A percentile compares a stretch with the other conserved stretches of the same genome.
Evolutionary conservation across 2,888 invertebrate species (phyloP).

Genomic region (Trachelus tabidus): DNA sequence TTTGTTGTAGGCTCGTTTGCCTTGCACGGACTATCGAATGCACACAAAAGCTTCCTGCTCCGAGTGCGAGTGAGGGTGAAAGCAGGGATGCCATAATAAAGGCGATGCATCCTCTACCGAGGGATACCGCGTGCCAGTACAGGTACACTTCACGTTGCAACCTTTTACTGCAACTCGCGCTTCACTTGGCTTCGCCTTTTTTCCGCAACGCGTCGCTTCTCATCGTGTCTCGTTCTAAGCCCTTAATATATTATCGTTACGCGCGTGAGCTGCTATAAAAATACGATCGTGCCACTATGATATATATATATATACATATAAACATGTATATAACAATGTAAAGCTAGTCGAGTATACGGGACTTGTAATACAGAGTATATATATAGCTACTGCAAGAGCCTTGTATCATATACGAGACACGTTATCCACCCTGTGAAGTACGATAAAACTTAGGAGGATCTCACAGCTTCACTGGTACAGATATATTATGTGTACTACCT

Average conservation of each 20-base stretch:
- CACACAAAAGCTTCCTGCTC: slow-evolving; percentile 38
- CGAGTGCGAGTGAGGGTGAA: slow-evolving; percentile 5
- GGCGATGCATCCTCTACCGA: slow-evolving; percentile 11
- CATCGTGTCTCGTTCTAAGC: neutral
- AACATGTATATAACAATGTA: too few species aligned
- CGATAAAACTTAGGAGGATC: neutral
- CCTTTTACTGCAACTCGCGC: neutral
- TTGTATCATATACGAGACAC: neutral
- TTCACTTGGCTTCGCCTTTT: neutral
- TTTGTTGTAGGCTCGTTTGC: slow-evolving; percentile 51
- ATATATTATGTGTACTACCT: neutral
- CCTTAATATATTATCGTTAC: slow-evolving; percentile 3
- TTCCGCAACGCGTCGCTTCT: neutral
- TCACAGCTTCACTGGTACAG: neutral
- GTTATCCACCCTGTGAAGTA: neutral
- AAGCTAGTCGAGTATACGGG: neutral
- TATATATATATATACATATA: neutral
- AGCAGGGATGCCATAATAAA: slow-evolving; percentile 13
- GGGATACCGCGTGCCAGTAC: slow-evolving; percentile 10
- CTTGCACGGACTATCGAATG: slow-evolving; percentile 49
- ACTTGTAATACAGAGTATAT: neutral
- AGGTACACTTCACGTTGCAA: neutral
- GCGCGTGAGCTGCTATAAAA: slow-evolving; percentile 6
- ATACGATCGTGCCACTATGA: neutral
- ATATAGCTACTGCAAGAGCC: neutral